Evolutionary conservation across 2,113 vertebrate genomes (phyloP), one percentile per base, ranked within the genome.

Genomic region (Pterocles gutturalis): DNA sequence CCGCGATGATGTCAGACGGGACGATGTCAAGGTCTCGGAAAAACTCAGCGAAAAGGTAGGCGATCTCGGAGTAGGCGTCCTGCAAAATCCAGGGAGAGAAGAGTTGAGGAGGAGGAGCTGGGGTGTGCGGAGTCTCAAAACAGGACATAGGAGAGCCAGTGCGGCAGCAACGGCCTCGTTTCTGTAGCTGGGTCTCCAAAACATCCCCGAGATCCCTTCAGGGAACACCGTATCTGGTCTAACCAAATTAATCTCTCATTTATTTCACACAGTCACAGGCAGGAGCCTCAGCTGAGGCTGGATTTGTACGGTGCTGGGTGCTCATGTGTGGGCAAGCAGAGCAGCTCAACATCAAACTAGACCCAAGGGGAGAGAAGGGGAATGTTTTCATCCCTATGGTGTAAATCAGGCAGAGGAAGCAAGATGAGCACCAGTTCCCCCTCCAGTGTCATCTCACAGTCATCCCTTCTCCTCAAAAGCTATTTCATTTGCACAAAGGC

Each of bases 51-150:
- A 99, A 99, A 95, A 99, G 99, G 98, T 99, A 99, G 90, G 99
- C 99, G n/a, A 99, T 99, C 97, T 99, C 99, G 1, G 99, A 99
- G 97, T 99, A 99, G 24, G 99, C 99, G 7, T 99, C 99, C 99
- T 99, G 96, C 9, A 54, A 84, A 97, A 95, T 1, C 89, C 96
- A 25, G 51, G 64, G 48, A 80, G 18, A 16, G 54, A 45, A 48
- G 36, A 15, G 54, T 8, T 89, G 29, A 79, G 79, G 51, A 78
- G 72, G 62, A 95, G 66, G 80, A 85, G 69, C 83, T 66, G 34
- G 48, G 61, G 34, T 25, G 75, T 31, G 65, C 60, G 80, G 83
- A 86, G 75, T 43, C 55, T 75, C 93, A 41, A 62, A 82, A 11
- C 22, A 36, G 83, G 93, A 36, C 33, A 51, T 8, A 0, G 20